Evolutionary conservation across 2,113 vertebrate genomes (phyloP).

Genomic region (Corythoichthys haematopterus): DNA sequence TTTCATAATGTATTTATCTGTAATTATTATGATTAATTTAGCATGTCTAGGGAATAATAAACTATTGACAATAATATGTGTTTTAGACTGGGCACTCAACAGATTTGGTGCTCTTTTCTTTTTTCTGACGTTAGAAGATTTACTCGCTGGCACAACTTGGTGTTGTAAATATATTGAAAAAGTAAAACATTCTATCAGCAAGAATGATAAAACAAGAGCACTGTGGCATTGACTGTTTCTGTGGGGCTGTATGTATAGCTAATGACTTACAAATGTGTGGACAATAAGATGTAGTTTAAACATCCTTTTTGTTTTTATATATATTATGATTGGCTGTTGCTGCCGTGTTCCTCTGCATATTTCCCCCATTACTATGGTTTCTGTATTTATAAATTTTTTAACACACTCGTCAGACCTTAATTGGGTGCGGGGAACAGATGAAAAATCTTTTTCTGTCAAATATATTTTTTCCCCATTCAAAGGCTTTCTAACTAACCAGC

Average conservation of each 20-base stretch:
- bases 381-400: slow-evolving; percentile 38
- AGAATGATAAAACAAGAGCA: slow-evolving; percentile 21
- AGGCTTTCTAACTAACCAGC: too few relatives aligned
- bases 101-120: slow-evolving; percentile 35
- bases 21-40: slow-evolving; percentile 42
- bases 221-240: slow-evolving; percentile 49
- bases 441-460: too few relatives aligned
- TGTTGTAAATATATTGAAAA: slow-evolving; percentile 33
- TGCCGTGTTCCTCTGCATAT: slow-evolving; percentile 23
- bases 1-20: slow-evolving; percentile 1
- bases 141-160: slow-evolving; percentile 15
- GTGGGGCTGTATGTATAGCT: slow-evolving; percentile 47
- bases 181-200: slow-evolving; percentile 16
- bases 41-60: slow-evolving; percentile 17
- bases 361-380: slow-evolving; percentile 29
- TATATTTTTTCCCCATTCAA: too few relatives aligned
- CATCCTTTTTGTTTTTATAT: slow-evolving; percentile 28
- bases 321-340: slow-evolving; percentile 52
- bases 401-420: slow-evolving; percentile 9
- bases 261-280: slow-evolving; percentile 52
- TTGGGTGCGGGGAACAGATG: too few relatives aligned
- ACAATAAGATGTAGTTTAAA: slow-evolving; percentile 52
- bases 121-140: slow-evolving; percentile 31
- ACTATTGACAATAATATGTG: not conserved
- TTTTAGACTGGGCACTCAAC: slow-evolving; percentile 11